A percentile compares a stretch with the other conserved stretches of the same genome.
phyloP scores from a whole-genome alignment of 23 tunicate species.

The Clavelina lepadiformis region DNA sequence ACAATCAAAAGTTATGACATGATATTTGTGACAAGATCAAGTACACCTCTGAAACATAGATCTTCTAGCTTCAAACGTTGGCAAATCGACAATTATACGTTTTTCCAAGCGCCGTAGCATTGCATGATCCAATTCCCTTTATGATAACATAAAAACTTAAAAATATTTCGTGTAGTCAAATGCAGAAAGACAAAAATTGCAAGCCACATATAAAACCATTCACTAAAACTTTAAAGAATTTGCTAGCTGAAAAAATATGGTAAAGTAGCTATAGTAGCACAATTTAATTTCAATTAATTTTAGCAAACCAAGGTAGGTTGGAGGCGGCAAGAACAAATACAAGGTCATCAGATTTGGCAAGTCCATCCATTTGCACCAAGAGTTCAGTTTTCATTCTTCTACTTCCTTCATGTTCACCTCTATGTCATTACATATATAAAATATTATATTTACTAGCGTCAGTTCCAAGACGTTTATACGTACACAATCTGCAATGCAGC shows the following conservation, averaged over 20 bases:
- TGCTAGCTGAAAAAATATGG: not conserved
- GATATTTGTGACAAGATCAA: not conserved
- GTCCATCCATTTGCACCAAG: conserved; percentile 94
- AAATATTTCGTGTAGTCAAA: not conserved
- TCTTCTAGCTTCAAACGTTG: conserved; percentile 62
- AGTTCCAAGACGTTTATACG: no score
- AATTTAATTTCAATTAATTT: not conserved
- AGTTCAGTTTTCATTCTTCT: conserved; percentile 95
- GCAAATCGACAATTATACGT: conserved; percentile 81
- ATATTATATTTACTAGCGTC: no score
- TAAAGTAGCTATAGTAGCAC: no score
- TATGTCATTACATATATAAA: no score
- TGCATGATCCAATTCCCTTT: conserved; percentile 94
- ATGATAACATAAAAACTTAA: not conserved
- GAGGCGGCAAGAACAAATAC: conserved; percentile 94
- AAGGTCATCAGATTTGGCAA: conserved; percentile 87
- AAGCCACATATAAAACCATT: not conserved
- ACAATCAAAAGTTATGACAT: not conserved
- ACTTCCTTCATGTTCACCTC: conserved; percentile 97
- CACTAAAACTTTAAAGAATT: not conserved
- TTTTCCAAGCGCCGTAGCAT: conserved; percentile 91
- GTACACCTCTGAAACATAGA: conserved; percentile 72
- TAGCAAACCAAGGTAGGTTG: conserved; percentile 75
- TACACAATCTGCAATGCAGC: no score
- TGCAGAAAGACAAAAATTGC: not conserved